phyloP scores from a whole-genome alignment of 2,888 invertebrate species.

The Cetonia aurata region DNA sequence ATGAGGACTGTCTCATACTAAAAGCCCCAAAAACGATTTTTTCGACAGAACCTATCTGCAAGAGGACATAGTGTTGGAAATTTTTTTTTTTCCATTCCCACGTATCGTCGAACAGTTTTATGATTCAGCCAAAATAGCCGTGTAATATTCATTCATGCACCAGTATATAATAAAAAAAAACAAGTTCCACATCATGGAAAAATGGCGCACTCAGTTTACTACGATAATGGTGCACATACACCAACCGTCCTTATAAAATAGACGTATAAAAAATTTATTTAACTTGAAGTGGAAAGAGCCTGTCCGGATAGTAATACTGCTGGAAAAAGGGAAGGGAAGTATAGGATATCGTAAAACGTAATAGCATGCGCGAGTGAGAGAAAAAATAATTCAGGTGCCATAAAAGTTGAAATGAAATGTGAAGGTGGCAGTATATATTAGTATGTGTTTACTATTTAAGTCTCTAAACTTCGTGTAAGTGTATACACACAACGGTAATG shows the following conservation, averaged over 20 bases:
- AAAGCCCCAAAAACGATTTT: too few species aligned
- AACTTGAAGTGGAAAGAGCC: conserved; percentile 9
- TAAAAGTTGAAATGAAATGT: conserved; percentile 29
- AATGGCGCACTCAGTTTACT: background rate
- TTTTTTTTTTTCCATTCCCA: too few species aligned
- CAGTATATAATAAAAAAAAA: too few species aligned
- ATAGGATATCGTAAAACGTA: conserved; percentile 30
- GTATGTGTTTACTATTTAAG: conserved; percentile 39
- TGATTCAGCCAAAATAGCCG: too few species aligned
- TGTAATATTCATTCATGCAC: too few species aligned
- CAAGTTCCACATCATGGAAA: too few species aligned
- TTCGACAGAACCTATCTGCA: too few species aligned
- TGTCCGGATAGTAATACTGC: too few species aligned
- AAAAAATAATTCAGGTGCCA: conserved; percentile 38
- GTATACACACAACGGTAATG: background rate
- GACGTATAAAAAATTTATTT: conserved; percentile 14
- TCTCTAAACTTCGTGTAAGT: conserved; percentile 2
- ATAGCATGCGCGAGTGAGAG: conserved; percentile 11
- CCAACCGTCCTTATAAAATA: conserved; percentile 3
- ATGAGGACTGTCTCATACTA: too few species aligned
- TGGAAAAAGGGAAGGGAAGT: background rate
- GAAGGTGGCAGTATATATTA: conserved; percentile 10
- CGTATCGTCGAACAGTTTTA: too few species aligned
- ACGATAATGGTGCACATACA: background rate
- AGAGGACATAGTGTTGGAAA: too few species aligned